Conservation (phyloP, 1,140 invertebrate genomes). For the Drosophila nikananu region DNA sequence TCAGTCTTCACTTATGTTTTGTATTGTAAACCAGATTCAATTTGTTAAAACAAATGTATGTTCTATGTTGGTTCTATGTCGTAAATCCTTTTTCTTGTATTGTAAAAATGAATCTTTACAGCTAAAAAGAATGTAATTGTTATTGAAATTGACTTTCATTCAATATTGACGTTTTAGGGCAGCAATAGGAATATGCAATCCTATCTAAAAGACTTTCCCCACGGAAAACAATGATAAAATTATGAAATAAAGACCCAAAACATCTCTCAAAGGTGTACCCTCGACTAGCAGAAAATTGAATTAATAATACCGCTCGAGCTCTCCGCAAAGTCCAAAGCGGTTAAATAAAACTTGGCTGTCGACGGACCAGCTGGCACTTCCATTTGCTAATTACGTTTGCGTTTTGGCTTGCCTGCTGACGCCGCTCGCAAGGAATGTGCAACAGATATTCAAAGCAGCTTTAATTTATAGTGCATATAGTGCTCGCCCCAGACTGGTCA, state of each 20-base stretch:
- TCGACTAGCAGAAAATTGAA: neutral
- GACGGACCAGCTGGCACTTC: conserved; percentile 21
- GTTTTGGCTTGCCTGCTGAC: conserved; percentile 26
- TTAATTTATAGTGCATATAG: conserved; percentile 26
- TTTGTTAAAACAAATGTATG: no score
- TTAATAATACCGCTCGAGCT: neutral
- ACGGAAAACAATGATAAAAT: no score
- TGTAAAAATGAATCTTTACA: no score
- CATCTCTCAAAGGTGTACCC: neutral
- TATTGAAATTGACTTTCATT: no score
- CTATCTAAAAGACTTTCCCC: neutral
- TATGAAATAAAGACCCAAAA: neutral
- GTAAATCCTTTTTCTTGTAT: no score
- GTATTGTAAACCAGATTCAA: no score
- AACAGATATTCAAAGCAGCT: conserved; percentile 70
- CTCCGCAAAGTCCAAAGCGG: neutral
- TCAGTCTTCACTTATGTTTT: no score
- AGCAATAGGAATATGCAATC: neutral
- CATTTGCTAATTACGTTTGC: conserved; percentile 68
- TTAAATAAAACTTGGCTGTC: conserved; percentile 17
- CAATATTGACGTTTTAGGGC: neutral
- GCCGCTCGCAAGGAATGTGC: conserved; percentile 25
- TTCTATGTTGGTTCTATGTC: no score
- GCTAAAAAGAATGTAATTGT: no score
- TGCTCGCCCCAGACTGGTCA: conserved; percentile 7